Percentiles rank a stretch among this genome's conserved stretches.
phyloP scores from a whole-genome alignment of 37 sponge, comb jelly and placozoan species.

The Halisarca cf. caerulea region DNA sequence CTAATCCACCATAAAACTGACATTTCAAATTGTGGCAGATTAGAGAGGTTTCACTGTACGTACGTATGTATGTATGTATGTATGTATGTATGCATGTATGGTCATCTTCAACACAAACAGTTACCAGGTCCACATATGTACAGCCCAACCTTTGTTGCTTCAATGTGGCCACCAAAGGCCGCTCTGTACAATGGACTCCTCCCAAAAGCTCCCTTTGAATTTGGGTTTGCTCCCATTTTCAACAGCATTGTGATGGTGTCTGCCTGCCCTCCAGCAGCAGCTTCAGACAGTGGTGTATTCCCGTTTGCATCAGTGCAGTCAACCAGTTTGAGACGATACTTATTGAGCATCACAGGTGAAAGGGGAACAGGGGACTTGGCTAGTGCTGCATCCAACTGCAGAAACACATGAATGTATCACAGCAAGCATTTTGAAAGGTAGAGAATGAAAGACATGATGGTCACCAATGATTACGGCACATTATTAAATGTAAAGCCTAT shows the following conservation, averaged over 20 bases:
- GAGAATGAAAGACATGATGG: no score
- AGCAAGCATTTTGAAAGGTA: no score
- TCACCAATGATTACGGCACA: no score
- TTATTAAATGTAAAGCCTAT: no score
- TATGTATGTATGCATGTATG: no score
- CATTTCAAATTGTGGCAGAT: no score
- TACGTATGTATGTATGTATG: no score
- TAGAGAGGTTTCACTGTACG: no score
- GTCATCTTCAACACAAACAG: no score
- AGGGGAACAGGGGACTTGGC: background rate
- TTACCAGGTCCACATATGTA: no score
- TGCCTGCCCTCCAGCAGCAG: slow-evolving; percentile 83
- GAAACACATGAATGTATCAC: no score
- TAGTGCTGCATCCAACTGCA: background rate
- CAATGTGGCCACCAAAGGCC: slow-evolving; percentile 89
- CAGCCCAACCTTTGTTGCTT: slow-evolving; percentile 84
- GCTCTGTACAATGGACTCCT: slow-evolving; percentile 92
- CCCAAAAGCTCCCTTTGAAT: slow-evolving; percentile 83
- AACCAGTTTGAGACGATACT: slow-evolving; percentile 52
- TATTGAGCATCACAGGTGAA: background rate
- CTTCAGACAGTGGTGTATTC: slow-evolving; percentile 92
- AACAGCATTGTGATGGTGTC: slow-evolving; percentile 69
- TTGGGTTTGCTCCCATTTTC: slow-evolving; percentile 72
- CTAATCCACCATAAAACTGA: no score
- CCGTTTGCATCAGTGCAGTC: slow-evolving; percentile 88